Percentiles rank a stretch among this genome's conserved stretches.
phyloP scores from a whole-genome alignment of 2,888 invertebrate species.

The Trichogramma dendrolimi region DNA sequence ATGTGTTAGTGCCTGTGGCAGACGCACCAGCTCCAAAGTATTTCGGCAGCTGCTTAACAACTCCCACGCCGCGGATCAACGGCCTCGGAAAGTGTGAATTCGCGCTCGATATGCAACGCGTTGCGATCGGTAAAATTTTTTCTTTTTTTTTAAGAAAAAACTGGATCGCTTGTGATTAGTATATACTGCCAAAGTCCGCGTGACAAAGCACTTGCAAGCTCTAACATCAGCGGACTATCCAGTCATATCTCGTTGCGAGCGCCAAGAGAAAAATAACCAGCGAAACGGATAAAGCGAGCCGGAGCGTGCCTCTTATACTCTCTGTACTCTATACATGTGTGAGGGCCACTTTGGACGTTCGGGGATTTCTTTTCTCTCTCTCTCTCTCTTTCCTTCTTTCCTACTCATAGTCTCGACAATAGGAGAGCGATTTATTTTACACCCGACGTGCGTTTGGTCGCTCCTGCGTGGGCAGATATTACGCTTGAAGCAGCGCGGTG shows the following conservation, averaged over 20 bases:
- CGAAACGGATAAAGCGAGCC: background rate
- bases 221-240: background rate
- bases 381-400: constrained; percentile 3
- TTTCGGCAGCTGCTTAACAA: constrained; percentile 11
- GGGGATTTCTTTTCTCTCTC: background rate
- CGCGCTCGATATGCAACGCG: constrained; percentile 8
- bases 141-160: background rate
- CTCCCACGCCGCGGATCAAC: constrained; percentile 2
- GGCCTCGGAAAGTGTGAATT: background rate
- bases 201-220: constrained; percentile 9
- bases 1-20: no score
- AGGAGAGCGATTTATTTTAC: constrained; percentile 30
- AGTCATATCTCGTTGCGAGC: constrained; percentile 16
- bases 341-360: no score
- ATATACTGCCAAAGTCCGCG: constrained; percentile 6
- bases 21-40: no score
- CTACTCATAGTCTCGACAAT: constrained; percentile 24
- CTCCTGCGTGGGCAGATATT: constrained; percentile 23
- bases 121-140: constrained; percentile 15
- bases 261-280: constrained; percentile 8
- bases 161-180: constrained; percentile 6
- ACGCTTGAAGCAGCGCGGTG: constrained; percentile 20
- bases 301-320: background rate
- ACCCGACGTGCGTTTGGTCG: constrained; percentile 17
- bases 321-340: no score